Conservation (phyloP, 2,113 vertebrate genomes). For the Forbesichthys papilliferus region DNA sequence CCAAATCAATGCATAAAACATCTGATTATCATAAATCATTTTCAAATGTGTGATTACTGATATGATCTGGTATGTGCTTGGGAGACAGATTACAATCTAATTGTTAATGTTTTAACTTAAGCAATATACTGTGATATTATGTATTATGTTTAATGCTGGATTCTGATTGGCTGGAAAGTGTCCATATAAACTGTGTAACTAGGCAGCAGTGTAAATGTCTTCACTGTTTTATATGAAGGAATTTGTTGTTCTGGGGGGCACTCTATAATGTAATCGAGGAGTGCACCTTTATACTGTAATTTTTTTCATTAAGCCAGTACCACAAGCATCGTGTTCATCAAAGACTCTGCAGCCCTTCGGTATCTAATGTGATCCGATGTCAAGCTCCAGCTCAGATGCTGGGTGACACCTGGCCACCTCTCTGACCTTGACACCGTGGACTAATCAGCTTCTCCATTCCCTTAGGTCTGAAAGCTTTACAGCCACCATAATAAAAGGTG, state of each 20-base stretch:
- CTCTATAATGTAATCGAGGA: too few species aligned
- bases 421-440: slow-evolving; percentile 40
- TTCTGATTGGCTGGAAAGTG: too few species aligned
- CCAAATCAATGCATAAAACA: slow-evolving; percentile 7
- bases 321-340: background rate
- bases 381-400: background rate
- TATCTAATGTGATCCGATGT: background rate
- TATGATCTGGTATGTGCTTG: slow-evolving; percentile 26
- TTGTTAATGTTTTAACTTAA: slow-evolving; percentile 26
- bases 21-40: slow-evolving; percentile 15
- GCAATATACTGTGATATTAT: slow-evolving; percentile 6
- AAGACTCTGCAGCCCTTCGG: background rate
- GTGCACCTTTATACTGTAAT: too few species aligned
- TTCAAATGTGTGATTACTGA: background rate
- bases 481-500: slow-evolving; percentile 24
- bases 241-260: too few species aligned
- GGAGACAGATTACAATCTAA: slow-evolving; percentile 33
- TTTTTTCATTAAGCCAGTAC: too few species aligned
- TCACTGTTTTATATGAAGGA: too few species aligned
- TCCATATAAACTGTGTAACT: too few species aligned
- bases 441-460: slow-evolving; percentile 17
- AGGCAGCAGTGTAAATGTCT: too few species aligned
- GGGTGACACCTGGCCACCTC: background rate
- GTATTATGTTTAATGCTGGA: too few species aligned
- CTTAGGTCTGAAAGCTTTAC: slow-evolving; percentile 25